Base-by-base conservation (phyloP, 2,888 invertebrate genomes). In the Hirtodrosophila histrioides region DNA sequence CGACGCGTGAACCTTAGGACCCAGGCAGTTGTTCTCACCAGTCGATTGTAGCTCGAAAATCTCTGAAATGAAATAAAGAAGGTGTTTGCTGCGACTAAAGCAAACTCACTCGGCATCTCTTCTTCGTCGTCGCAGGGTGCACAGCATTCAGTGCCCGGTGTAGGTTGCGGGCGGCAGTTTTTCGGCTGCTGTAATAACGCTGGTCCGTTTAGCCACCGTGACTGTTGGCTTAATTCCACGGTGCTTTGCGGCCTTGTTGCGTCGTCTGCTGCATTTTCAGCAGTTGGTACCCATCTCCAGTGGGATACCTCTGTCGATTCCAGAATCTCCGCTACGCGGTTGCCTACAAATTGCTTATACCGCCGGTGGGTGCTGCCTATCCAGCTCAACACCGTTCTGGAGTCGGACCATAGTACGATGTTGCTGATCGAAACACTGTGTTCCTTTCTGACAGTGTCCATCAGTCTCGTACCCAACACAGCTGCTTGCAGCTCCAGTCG, bases 401-500 rank as follows among this genome's bases (percentile, higher is more conserved):
- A 44, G n/a, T 55, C 54, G 2, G 45, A 50, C 55, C 50, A 50
- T 3, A 55, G 17, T 33, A 41, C 17, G 40, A 17, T 27, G 10
- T 31, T 10, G 6, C 29, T 24, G 6, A 45, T 24, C 3, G n/a
- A 27, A 8, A 40, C 35, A 12, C 33, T 23, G 41, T 48, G 63
- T 8, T 41, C 23, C 27, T 37, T 3, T n/a, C 33, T 46, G 1
- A 57, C 50, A 31, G 57, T 27, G 24, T 24, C 33, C 46, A 50
- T 64, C 31, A 62, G 27, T 12, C 55, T 31, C 4, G 53, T 53
- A 10, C 40, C 45, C 31, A 50, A 6, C n/a, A 54, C 55, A n/a
- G 50, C 50, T 27, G 58, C 43, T 33, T 66, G 55, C 3, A 51
- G 37, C 24, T 63, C 51, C 33, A 48, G 17, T 23, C 48, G 39